Conservation (phyloP, 2,113 vertebrate species). For the Nettapus auritus region DNA sequence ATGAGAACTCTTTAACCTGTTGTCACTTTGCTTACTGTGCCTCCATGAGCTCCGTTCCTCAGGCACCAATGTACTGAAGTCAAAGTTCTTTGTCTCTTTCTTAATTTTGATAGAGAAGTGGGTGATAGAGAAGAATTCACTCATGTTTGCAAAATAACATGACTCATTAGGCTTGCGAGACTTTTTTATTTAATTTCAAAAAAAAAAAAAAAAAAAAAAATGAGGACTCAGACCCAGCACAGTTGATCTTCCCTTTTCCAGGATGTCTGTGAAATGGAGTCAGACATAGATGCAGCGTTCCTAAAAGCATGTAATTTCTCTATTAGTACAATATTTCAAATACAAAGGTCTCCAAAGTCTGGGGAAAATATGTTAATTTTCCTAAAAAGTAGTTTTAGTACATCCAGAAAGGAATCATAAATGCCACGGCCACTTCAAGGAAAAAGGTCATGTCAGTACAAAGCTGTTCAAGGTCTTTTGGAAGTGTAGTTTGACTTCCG, state of each 20-base stretch:
- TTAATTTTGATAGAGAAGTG: too few relatives aligned
- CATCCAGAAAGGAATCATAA: background rate
- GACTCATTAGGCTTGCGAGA: background rate
- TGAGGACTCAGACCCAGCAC: background rate
- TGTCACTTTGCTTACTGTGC: background rate
- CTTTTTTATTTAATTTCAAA: background rate
- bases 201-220: background rate
- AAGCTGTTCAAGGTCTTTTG: background rate
- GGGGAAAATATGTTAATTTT: background rate
- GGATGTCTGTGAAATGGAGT: background rate
- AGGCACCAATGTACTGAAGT: background rate
- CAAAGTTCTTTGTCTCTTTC: background rate
- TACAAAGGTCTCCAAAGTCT: background rate
- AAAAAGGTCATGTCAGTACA: background rate
- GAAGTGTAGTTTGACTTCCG: background rate
- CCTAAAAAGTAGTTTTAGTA: background rate
- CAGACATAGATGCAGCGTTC: background rate
- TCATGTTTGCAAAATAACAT: background rate
- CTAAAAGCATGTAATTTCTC: background rate
- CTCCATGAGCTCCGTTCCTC: background rate
- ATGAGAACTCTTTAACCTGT: background rate
- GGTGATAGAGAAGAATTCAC: background rate
- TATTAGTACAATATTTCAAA: background rate
- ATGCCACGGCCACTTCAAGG: background rate
- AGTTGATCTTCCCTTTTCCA: background rate